Evolutionary conservation across 1,140 invertebrate genomes (phyloP).

Genomic region (Araneus ventricosus): DNA sequence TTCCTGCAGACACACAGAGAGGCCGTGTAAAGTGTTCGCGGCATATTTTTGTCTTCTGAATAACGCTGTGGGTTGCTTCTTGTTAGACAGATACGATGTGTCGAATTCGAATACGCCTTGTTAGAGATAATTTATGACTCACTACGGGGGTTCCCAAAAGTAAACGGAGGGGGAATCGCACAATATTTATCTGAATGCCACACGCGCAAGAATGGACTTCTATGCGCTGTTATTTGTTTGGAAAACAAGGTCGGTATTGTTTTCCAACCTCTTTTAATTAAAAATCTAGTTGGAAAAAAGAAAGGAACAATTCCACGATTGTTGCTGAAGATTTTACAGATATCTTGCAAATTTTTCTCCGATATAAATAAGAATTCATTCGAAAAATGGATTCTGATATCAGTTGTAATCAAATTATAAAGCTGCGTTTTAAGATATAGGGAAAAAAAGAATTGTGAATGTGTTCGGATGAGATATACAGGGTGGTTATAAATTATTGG

Average conservation of each 20-base stretch:
- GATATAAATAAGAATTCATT: no score
- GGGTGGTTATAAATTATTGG: no score
- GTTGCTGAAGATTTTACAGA: background rate
- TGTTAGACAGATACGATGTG: constrained; percentile 50
- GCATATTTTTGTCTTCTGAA: constrained; percentile 14
- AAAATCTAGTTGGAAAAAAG: background rate
- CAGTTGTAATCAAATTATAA: no score
- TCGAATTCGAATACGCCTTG: constrained; percentile 44
- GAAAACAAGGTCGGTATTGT: background rate
- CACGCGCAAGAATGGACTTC: background rate
- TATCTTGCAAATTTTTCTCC: no score
- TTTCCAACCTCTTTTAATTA: background rate
- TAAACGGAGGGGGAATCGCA: background rate
- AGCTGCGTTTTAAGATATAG: no score
- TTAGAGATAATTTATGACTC: constrained; percentile 53
- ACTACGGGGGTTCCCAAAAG: constrained; percentile 39
- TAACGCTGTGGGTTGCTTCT: constrained; percentile 44
- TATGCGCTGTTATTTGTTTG: background rate
- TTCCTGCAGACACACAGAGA: background rate
- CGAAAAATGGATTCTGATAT: no score
- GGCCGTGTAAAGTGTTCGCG: constrained; percentile 28
- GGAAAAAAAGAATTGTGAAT: no score
- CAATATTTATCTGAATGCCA: constrained; percentile 6
- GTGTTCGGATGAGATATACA: no score
- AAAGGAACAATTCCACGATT: background rate